Base-by-base conservation (phyloP, 2,113 vertebrate genomes). In the Dendropsophus ebraccatus region DNA sequence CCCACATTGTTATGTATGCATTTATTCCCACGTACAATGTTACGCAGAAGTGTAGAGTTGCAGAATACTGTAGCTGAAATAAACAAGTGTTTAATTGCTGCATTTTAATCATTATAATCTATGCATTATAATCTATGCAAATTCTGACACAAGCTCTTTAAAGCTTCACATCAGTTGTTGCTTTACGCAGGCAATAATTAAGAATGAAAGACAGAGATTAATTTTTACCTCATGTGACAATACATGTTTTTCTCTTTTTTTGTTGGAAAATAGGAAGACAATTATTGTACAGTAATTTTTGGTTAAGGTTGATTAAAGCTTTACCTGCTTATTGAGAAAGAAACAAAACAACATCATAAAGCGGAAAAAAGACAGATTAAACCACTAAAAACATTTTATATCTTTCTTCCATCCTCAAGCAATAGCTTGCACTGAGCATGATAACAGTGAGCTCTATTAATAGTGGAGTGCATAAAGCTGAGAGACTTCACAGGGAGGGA, bases 61-160 rank as follows among this genome's bases (percentile, higher is more conserved):
- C 12, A 19, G 2, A 17, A 17, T 70, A 37, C 23, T 70, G 32
- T 41, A 70, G 7, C 32, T 70, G 67, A 41, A 37, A 70, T 70
- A 70, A 70, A 70, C 67, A 69, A 69, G 65, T 37, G 7, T 70
- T 70, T 69, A 69, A 69, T 69, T 35, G 30, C 65, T 41, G 19
- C 19, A 10, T 70, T 37, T 41, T 41, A 41, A 41, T 41, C 41
- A 41, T 41, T 41, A 41, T 41, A 41, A 41, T 41, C 21, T 30
- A 37, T 30, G 1, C 2, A 23, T 69, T 69, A 35, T 41, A 11
- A 70, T 70, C 17, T 70, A 70, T 70, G 67, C 67, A 41, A 21
- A 37, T 37, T 70, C 25, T 70, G 67, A 70, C 67, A 41, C 67
- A 70, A 69, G 65, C 65, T 65, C 60, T 65, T 65, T 30, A 13